These are phyloP conservation scores for Acropora tenuis DNA, from an alignment of 64 coral and sea anemone species.

Conservation along the genomic window DNA sequence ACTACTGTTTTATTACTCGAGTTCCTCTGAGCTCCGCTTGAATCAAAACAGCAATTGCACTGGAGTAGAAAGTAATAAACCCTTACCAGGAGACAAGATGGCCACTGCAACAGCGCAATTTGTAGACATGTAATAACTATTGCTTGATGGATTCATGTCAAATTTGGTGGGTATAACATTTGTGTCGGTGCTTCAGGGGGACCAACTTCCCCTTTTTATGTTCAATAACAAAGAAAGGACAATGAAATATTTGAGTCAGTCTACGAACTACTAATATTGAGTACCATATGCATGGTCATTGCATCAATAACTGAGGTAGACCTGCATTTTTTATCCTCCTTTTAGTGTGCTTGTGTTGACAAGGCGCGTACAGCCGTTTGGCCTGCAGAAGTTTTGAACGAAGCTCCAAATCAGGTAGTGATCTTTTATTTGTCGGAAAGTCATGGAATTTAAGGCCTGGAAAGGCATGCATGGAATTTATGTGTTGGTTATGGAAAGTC, in stretches of 20 bases:
- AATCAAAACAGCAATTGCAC: neutral
- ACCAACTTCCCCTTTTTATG: no score
- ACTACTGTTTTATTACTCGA: neutral
- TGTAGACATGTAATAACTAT: neutral
- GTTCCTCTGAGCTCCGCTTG: neutral
- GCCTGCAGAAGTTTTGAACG: conserved; percentile 22
- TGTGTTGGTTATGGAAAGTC: no score
- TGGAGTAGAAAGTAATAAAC: no score
- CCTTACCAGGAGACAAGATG: neutral
- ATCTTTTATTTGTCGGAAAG: neutral
- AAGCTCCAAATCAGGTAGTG: conserved; percentile 8
- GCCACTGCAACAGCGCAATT: neutral
- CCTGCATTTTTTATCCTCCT: neutral
- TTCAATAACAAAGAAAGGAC: no score
- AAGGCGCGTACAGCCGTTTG: conserved; percentile 48
- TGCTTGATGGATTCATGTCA: conserved; percentile 75
- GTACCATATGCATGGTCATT: neutral
- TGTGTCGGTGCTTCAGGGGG: neutral
- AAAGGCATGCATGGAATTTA: no score
- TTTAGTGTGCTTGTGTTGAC: conserved; percentile 61
- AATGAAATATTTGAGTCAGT: neutral
- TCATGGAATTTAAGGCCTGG: no score
- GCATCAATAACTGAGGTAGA: neutral
- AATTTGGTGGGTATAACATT: conserved; percentile 45
- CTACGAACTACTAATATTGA: neutral